A percentile compares a stretch with the other conserved stretches of the same genome.
Conservation (phyloP, 2,113 vertebrate genomes). For the Triplophysa tibetana region DNA sequence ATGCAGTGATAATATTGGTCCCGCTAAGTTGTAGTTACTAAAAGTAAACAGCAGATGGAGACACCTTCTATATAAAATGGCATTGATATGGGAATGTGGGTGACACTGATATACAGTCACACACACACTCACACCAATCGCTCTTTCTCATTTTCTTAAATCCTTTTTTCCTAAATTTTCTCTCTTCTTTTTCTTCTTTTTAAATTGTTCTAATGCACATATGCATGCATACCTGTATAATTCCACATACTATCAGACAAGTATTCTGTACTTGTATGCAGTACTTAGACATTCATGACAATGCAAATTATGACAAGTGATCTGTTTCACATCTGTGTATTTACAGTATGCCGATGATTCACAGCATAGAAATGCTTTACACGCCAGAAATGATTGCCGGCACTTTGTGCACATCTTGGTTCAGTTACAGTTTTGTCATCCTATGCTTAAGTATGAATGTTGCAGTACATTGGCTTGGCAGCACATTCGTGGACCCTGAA, state of each 20-base stretch:
- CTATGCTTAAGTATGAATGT: slow-evolving; percentile 51
- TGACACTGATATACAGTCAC: slow-evolving; percentile 57
- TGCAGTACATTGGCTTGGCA: slow-evolving; percentile 58
- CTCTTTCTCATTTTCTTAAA: no score
- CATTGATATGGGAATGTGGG: slow-evolving; percentile 55
- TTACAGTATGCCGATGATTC: slow-evolving; percentile 9
- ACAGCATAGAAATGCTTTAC: slow-evolving; percentile 41
- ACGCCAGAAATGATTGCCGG: slow-evolving; percentile 34
- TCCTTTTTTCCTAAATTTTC: neutral
- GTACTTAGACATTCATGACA: slow-evolving; percentile 5
- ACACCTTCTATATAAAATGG: slow-evolving; percentile 66
- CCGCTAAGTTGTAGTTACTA: slow-evolving; percentile 60
- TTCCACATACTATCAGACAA: slow-evolving; percentile 8
- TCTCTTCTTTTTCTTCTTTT: slow-evolving; percentile 6
- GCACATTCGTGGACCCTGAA: slow-evolving; percentile 58
- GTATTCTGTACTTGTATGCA: neutral
- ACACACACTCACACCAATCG: slow-evolving; percentile 32
- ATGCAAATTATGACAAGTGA: slow-evolving; percentile 30
- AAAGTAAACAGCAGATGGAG: slow-evolving; percentile 75
- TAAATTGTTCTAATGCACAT: neutral
- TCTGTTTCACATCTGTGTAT: slow-evolving; percentile 14
- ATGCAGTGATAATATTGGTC: neutral
- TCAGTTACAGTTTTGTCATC: slow-evolving; percentile 51
- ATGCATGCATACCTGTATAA: slow-evolving; percentile 16
- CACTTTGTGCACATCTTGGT: slow-evolving; percentile 34